Conservation (phyloP, 2,113 vertebrate genomes). For the Tiliqua scincoides region DNA sequence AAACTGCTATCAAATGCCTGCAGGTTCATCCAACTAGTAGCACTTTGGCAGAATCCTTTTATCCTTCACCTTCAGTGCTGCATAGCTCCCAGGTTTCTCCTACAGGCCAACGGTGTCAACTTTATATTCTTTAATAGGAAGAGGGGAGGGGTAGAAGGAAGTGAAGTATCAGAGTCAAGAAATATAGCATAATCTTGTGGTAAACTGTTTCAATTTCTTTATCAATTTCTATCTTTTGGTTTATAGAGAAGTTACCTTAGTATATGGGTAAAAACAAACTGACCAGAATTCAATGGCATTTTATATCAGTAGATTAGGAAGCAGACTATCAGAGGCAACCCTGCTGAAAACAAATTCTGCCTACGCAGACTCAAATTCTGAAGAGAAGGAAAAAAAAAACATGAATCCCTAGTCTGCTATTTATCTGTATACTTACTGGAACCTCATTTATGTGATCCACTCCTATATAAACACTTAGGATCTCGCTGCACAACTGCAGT, state of each 20-base stretch:
- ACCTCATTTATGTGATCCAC: no score
- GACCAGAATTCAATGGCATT: no score
- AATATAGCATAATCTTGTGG: not conserved
- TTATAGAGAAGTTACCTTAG: not conserved
- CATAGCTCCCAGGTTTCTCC: not conserved
- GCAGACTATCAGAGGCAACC: not conserved
- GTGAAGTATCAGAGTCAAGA: not conserved
- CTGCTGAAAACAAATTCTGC: not conserved
- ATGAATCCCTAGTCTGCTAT: no score
- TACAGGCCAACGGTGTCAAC: not conserved
- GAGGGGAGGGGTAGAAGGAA: not conserved
- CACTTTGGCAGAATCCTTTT: not conserved
- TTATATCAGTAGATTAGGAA: not conserved
- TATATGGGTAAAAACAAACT: no score
- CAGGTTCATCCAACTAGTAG: not conserved
- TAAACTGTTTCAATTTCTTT: not conserved
- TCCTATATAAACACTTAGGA: not conserved
- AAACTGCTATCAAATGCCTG: not conserved
- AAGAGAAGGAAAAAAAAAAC: no score
- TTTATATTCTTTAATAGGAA: not conserved
- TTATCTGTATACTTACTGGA: no score
- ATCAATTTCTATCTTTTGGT: not conserved
- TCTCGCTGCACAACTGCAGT: not conserved
- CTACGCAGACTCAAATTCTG: not conserved
- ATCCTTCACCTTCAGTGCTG: not conserved